Evolutionary conservation across 2,888 invertebrate species (phyloP), one percentile per base, ranked within the genome.

Genomic region (Iphiclides podalirius): DNA sequence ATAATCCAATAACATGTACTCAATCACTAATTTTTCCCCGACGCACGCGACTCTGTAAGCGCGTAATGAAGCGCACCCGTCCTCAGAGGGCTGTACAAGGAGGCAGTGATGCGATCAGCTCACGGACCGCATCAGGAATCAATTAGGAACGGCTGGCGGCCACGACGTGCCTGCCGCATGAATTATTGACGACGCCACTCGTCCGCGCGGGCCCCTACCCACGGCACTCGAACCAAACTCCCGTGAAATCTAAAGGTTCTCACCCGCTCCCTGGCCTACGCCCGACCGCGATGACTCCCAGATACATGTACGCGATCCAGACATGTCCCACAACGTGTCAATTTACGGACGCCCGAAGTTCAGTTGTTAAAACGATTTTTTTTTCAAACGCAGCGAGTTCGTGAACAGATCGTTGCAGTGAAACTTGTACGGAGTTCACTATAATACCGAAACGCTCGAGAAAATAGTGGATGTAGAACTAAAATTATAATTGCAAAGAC

Each of bases 91-190:
- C 73, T 73, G 77, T 67, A 76, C 72, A 84, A 82, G 82, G 77
- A 82, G 78, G 71, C 84, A 83, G 82, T 82, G 85, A 86, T 81
- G 86, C 85, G 85, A 75, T 75, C 79, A 72, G 76, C 78, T 79
- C 80, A 74, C 66, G 70, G 74, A 70, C 79, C 78, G 79, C 83
- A 83, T 84, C 87, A 87, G 85, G 82, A 86, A 86, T 87, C 87
- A 87, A 87, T 87, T 86, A 85, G 79, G 82, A 76, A 76, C 82
- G 83, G 80, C 81, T 77, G 79, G 72, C 75, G 76, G 76, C 81
- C 74, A 79, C 82, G 77, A 75, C 78, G 82, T 76, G 83, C 76
- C 81, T 82, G 78, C 80, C 79, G 79, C 83, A 85, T 85, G 85
- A 83, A 86, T 86, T 86, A 86, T 85, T 84, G 82, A 85, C 78